These are phyloP conservation scores for Cathartes aura DNA, from an alignment of 2,113 vertebrate genomes.

Conservation along the genomic window DNA sequence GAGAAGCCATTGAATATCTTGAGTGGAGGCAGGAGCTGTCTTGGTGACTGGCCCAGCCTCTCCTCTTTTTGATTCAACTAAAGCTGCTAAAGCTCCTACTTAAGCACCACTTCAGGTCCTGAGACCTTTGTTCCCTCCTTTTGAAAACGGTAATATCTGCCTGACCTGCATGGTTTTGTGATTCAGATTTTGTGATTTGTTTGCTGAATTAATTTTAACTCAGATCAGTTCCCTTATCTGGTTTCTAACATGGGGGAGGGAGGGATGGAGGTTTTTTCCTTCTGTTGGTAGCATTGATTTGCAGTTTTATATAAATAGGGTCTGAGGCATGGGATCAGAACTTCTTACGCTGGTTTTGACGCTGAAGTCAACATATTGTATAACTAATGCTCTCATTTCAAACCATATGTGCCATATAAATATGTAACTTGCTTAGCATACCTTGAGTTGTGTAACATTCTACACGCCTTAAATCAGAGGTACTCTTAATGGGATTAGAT, in stretches of 20 bases:
- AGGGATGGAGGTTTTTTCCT: not conserved
- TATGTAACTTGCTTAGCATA: not conserved
- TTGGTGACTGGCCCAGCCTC: not conserved
- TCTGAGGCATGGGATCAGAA: not conserved
- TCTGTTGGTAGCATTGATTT: not conserved
- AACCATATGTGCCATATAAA: conserved; percentile 35
- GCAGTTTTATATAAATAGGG: conserved; percentile 20
- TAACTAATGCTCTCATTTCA: conserved; percentile 45
- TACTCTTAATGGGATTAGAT: not conserved
- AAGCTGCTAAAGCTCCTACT: not conserved
- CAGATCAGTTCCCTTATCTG: not conserved
- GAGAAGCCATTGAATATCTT: not conserved
- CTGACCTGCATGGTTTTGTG: not conserved
- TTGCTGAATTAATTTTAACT: not conserved
- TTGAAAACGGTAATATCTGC: not conserved
- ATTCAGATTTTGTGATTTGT: not conserved
- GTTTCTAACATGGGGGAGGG: not conserved
- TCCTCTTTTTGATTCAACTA: not conserved
- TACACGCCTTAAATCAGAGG: not conserved
- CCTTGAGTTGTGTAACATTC: conserved; percentile 10
- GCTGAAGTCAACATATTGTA: not conserved
- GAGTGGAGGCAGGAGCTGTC: not conserved
- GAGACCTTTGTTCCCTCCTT: not conserved
- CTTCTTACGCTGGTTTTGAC: conserved; percentile 13
- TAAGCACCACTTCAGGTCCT: not conserved